These are phyloP conservation scores for Amia ocellicauda DNA, from an alignment of 2,113 vertebrate species.

Conservation along the genomic window DNA sequence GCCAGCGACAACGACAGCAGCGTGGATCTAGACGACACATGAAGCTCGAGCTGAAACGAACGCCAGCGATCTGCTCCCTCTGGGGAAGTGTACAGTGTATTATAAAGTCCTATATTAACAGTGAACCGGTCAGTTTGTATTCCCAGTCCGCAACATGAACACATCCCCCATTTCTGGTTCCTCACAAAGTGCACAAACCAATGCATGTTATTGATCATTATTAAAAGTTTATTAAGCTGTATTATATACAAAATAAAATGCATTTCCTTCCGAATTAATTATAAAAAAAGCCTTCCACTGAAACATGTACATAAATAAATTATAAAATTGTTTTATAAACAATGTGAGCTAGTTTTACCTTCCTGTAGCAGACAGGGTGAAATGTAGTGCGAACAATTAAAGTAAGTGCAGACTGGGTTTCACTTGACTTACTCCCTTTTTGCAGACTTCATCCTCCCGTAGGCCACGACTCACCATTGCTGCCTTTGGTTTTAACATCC, in stretches of 20 bases:
- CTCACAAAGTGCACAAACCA: neutral
- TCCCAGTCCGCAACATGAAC: too few relatives aligned
- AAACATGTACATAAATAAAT: conserved; percentile 50
- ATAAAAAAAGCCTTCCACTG: conserved; percentile 39
- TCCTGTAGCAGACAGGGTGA: too few relatives aligned
- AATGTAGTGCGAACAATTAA: neutral
- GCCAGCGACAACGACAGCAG: conserved; percentile 77
- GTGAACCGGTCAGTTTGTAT: too few relatives aligned
- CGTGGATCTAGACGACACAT: conserved; percentile 80
- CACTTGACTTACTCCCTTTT: too few relatives aligned
- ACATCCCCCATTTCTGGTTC: too few relatives aligned
- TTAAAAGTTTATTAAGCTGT: conserved; percentile 45
- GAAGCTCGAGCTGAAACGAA: conserved; percentile 35
- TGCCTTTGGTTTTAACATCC: too few relatives aligned
- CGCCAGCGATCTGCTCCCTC: neutral
- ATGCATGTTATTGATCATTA: conserved; percentile 24
- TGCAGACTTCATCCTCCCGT: too few relatives aligned
- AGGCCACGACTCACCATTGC: too few relatives aligned
- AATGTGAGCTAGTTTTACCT: conserved; percentile 1
- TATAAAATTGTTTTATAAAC: conserved; percentile 19
- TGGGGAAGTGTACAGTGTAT: conserved; percentile 4
- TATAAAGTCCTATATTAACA: too few relatives aligned
- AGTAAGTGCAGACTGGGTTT: neutral
- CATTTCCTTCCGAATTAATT: conserved; percentile 25
- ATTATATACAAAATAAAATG: conserved; percentile 38